Conservation (phyloP, 2,888 invertebrate genomes). For the Leptopilina syphax region DNA sequence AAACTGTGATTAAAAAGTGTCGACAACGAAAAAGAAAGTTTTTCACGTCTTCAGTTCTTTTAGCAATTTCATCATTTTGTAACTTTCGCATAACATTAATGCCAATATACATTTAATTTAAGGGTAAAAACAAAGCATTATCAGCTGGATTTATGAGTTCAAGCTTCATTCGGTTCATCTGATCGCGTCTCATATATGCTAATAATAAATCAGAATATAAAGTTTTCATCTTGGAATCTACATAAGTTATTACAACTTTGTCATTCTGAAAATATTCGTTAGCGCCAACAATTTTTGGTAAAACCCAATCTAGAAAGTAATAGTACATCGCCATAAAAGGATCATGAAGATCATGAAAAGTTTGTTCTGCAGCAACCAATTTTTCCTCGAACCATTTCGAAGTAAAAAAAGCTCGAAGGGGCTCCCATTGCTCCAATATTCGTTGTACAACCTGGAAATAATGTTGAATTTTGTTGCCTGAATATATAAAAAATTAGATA, state of each 20-base stretch:
- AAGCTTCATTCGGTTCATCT: constrained; percentile 44
- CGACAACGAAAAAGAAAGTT: constrained; percentile 30
- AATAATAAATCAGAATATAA: constrained; percentile 45
- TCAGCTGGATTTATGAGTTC: constrained; percentile 47
- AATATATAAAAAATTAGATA: too few relatives aligned
- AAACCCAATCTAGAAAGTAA: constrained; percentile 51
- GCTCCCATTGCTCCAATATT: constrained; percentile 47
- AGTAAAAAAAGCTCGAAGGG: constrained; percentile 43
- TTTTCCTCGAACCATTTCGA: constrained; percentile 36
- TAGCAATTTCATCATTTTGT: constrained; percentile 41
- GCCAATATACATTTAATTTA: constrained; percentile 50
- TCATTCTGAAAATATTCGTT: constrained; percentile 53
- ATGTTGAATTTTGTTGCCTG: background rate
- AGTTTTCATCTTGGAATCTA: constrained; percentile 47
- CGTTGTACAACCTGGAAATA: constrained; percentile 49
- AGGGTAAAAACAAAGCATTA: constrained; percentile 42
- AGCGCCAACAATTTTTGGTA: constrained; percentile 47
- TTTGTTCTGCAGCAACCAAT: constrained; percentile 44
- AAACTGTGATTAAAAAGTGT: constrained; percentile 42
- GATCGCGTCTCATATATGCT: constrained; percentile 45
- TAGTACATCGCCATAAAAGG: constrained; percentile 45
- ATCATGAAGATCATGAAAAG: constrained; percentile 38
- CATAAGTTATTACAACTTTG: constrained; percentile 46
- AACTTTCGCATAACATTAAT: constrained; percentile 41
- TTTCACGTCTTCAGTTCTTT: constrained; percentile 35